These are phyloP conservation scores for Panurus biarmicus DNA, from an alignment of 2,113 vertebrate genomes.

Conservation along the genomic window DNA sequence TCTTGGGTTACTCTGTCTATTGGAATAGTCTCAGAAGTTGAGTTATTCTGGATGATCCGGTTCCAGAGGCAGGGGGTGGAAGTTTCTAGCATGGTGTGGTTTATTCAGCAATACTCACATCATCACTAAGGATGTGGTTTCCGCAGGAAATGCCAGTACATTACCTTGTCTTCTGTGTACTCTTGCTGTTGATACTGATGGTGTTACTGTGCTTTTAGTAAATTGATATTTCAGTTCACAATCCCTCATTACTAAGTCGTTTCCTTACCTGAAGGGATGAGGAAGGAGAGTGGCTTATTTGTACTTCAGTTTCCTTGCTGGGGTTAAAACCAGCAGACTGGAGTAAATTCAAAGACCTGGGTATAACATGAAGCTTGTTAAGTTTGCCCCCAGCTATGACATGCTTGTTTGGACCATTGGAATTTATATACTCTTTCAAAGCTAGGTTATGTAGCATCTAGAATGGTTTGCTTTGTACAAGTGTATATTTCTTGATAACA, in stretches of 20 bases:
- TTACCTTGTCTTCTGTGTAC: too few relatives aligned
- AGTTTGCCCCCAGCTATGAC: not conserved
- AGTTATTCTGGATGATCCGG: not conserved
- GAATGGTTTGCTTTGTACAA: not conserved
- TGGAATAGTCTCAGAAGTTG: not conserved
- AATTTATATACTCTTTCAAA: not conserved
- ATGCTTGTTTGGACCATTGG: not conserved
- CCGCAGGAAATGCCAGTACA: not conserved
- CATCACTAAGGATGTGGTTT: not conserved
- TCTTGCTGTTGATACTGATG: not conserved
- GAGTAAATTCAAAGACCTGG: not conserved
- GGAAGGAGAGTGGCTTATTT: not conserved
- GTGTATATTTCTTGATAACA: not conserved
- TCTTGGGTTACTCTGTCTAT: not conserved
- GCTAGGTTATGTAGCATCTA: not conserved
- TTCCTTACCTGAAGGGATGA: not conserved
- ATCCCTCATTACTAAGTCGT: not conserved
- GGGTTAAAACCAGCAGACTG: not conserved
- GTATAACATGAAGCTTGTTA: not conserved
- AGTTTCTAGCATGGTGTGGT: not conserved
- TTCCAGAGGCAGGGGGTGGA: not conserved
- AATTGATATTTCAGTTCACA: not conserved
- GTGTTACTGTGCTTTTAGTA: not conserved
- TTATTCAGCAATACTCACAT: not conserved
- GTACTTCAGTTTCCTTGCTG: not conserved